Conservation (phyloP, 1,140 invertebrate genomes). For the Meloidogyne floridensis region DNA sequence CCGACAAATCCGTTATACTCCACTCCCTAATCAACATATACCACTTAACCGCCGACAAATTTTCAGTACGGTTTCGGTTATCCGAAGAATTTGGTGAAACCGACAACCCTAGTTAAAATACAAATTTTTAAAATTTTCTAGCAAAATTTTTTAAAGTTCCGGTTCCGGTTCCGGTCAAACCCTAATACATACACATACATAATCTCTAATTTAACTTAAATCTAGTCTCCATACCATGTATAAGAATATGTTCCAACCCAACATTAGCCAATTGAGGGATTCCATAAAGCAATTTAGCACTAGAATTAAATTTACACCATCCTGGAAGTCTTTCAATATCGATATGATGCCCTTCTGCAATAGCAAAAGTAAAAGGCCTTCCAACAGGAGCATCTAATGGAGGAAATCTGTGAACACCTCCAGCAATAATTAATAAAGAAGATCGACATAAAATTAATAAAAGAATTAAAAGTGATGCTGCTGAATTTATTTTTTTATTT, state of each 20-base stretch:
- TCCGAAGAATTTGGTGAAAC: no score
- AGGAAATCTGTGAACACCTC: background rate
- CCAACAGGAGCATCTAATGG: constrained; percentile 17
- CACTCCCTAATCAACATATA: no score
- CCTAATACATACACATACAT: no score
- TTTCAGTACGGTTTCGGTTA: no score
- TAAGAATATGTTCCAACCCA: constrained; percentile 21
- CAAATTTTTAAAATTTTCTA: no score
- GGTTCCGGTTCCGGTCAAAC: no score
- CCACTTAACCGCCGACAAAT: no score
- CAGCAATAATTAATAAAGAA: constrained; percentile 2
- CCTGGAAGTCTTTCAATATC: constrained; percentile 18
- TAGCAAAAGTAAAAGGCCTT: constrained; percentile 14
- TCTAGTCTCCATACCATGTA: constrained; percentile 15
- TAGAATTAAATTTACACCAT: constrained; percentile 22
- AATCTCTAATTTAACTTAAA: no score
- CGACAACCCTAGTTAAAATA: no score
- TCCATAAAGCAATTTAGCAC: constrained; percentile 24
- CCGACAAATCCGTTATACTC: no score
- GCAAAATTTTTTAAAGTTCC: no score
- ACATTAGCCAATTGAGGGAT: constrained; percentile 32
- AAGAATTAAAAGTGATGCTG: constrained; percentile 5
- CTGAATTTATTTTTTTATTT: background rate
- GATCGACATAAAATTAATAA: background rate
- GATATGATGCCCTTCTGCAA: constrained; percentile 22